phyloP scores from a whole-genome alignment of 2,888 invertebrate genomes.

The Dyspetes luteomarginatus region DNA sequence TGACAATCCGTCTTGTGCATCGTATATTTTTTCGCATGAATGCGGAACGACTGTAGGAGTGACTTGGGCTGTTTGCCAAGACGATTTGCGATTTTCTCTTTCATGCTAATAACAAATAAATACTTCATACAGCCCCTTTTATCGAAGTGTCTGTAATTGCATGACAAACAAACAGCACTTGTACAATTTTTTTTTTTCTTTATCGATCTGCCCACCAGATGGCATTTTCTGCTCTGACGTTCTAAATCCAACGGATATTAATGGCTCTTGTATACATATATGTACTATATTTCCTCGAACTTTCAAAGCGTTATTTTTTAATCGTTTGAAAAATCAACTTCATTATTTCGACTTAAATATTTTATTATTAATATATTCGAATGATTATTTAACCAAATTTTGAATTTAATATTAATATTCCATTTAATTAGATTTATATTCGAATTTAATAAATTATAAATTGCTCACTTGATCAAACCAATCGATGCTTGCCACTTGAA shows the following conservation, averaged over 20 bases:
- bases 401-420: too few relatives aligned
- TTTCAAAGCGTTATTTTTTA: too few relatives aligned
- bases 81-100: conserved; percentile 52
- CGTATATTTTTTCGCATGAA: conserved; percentile 44
- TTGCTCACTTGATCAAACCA: too few relatives aligned
- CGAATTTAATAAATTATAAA: too few relatives aligned
- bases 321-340: too few relatives aligned
- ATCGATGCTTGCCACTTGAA: too few relatives aligned
- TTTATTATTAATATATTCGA: too few relatives aligned
- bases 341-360: too few relatives aligned
- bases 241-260: conserved; percentile 14
- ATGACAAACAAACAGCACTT: conserved; percentile 38
- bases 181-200: conserved; percentile 4
- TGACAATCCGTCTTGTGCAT: conserved; percentile 50
- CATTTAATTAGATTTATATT: too few relatives aligned
- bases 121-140: conserved; percentile 6
- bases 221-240: conserved; percentile 32
- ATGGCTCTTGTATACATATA: too few relatives aligned
- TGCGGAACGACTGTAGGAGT: conserved; percentile 27
- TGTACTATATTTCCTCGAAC: too few relatives aligned
- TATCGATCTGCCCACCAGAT: not conserved
- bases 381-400: too few relatives aligned
- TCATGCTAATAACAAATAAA: conserved; percentile 53
- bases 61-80: conserved; percentile 29
- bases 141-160: conserved; percentile 22